These are phyloP conservation scores for Eupithecia vulgata DNA, from an alignment of 2,888 invertebrate species.

Conservation along the genomic window DNA sequence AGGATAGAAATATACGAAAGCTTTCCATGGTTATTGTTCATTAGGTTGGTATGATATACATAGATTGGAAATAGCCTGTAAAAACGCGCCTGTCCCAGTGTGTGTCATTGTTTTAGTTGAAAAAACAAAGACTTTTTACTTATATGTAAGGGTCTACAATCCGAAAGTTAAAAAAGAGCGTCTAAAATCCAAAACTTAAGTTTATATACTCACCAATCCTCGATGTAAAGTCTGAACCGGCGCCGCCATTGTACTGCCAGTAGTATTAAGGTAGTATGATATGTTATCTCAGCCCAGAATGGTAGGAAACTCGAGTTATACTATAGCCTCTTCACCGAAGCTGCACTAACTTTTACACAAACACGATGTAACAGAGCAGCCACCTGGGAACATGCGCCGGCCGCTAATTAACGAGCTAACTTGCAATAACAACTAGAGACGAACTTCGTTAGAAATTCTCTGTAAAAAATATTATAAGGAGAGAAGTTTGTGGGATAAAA, in stretches of 20 bases:
- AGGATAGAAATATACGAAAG: too few species aligned
- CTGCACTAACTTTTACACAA: slow-evolving; percentile 70
- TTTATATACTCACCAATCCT: neutral
- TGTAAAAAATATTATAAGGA: slow-evolving; percentile 32
- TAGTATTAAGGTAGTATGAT: neutral
- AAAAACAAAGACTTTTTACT: too few species aligned
- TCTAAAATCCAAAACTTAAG: neutral
- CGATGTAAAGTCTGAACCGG: neutral
- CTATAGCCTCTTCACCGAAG: slow-evolving; percentile 40
- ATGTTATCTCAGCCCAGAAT: neutral
- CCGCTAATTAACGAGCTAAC: slow-evolving; percentile 72
- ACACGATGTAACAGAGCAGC: slow-evolving; percentile 58
- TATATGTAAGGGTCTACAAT: too few species aligned
- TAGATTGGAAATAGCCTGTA: too few species aligned
- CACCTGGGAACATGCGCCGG: slow-evolving; percentile 66
- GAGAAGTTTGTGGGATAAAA: neutral
- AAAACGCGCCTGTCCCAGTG: too few species aligned
- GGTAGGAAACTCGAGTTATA: neutral
- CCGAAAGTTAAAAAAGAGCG: too few species aligned
- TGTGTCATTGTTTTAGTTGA: too few species aligned
- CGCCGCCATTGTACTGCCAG: neutral
- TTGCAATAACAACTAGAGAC: slow-evolving; percentile 61
- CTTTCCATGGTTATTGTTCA: too few species aligned
- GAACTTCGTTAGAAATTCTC: slow-evolving; percentile 57
- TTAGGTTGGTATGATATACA: too few species aligned